Conservation (phyloP, 2,888 invertebrate genomes). For the Limnephilus marmoratus region DNA sequence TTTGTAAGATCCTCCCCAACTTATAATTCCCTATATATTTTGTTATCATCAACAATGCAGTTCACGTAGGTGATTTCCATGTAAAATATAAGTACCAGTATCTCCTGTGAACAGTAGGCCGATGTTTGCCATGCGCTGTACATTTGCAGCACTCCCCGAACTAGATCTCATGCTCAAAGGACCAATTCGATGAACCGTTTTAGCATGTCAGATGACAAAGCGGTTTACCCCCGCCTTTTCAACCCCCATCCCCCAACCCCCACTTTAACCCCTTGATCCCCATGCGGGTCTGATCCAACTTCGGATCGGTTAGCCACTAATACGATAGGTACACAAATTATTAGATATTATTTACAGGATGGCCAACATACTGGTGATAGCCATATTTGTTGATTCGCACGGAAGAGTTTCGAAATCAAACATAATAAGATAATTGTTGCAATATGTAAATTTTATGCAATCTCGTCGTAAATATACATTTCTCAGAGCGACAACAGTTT, state of each 20-base stretch:
- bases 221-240: not conserved
- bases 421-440: not conserved
- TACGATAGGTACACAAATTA: not conserved
- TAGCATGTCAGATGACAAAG: conserved; percentile 45
- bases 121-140: not conserved
- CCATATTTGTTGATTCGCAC: not conserved
- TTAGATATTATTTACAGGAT: not conserved
- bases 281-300: conserved; percentile 24
- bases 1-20: too few relatives aligned
- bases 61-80: too few relatives aligned
- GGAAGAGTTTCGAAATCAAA: not conserved
- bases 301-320: not conserved
- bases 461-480: not conserved
- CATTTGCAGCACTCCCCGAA: not conserved
- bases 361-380: not conserved
- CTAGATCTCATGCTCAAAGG: conserved; percentile 31
- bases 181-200: conserved; percentile 21
- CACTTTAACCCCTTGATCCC: too few relatives aligned
- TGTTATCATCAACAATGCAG: too few relatives aligned
- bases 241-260: not conserved
- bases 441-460: not conserved
- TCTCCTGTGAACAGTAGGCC: not conserved
- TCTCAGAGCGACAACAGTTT: not conserved
- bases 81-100: too few relatives aligned
- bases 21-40: too few relatives aligned